Evolutionary conservation across 2,888 invertebrate species (phyloP), one percentile per base, ranked within the genome.

Genomic region (Subacronicta megacephala): DNA sequence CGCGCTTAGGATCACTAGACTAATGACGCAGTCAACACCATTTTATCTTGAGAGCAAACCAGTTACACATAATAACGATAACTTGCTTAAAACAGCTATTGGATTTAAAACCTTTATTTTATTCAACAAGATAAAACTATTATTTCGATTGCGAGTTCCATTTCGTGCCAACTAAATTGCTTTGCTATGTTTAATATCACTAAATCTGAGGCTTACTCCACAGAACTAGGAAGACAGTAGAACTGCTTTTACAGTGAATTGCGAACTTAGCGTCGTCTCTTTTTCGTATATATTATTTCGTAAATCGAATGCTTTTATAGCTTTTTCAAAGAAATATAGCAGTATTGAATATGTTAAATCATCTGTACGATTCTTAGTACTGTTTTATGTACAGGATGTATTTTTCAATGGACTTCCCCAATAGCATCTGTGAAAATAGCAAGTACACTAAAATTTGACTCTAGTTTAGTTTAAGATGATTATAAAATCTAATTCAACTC

Each of bases 131-230:
- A 63, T 50, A 62, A 45, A 29, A 31, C 29, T 33, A 49, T 45
- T 52, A 20, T 5, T 49, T 31, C 41, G 37, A 26, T 16, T 10
- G 29, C 15, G 55, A 29, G 44, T 44, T 57, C 55, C 33, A 9
- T 51, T 70, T 53, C 16, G 64, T 45, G 50, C 58, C 47, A 49
- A 29, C 43, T 10, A 31, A 43, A 43, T 38, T 55, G 59, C 68
- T 71, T 62, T 54, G 59, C 47, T 62, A 59, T 59, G 68, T 70
- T 70, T 78, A 75, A 72, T 77, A 76, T 75, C 65, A 75, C 65
- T 79, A 78, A 80, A 82, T 81, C 76, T 72, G 67, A 77, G 58
- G 75, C 77, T 78, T 72, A 77, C 50, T 50, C 45, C 46, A 61
- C 38, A 59, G 51, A 61, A 42, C 56, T 40, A 44, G 51, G 67